These are phyloP conservation scores for Spodoptera frugiperda DNA, from an alignment of 1,140 invertebrate genomes.

Conservation along the genomic window DNA sequence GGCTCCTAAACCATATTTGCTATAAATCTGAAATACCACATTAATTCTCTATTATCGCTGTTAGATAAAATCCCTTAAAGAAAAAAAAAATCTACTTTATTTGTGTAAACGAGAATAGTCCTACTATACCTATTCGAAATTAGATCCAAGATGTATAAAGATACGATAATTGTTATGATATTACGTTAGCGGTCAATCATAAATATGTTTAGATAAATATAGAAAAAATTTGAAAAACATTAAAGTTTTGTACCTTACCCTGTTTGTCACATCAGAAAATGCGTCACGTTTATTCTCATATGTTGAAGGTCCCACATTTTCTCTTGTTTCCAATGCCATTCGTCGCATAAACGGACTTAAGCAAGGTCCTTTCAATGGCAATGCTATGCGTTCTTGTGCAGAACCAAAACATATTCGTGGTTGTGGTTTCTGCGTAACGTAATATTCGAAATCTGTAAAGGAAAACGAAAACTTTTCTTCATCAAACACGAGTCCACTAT, in stretches of 20 bases:
- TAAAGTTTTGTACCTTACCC: conserved; percentile 63
- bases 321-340: conserved; percentile 60
- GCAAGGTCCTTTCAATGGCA: conserved; percentile 71
- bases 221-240: neutral
- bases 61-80: too few relatives aligned
- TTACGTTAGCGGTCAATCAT: too few relatives aligned
- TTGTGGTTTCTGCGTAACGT: conserved; percentile 71
- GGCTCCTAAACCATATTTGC: conserved; percentile 68
- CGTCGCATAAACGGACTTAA: conserved; percentile 81
- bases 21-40: conserved; percentile 66
- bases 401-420: conserved; percentile 81
- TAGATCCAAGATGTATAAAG: too few relatives aligned
- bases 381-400: conserved; percentile 67
- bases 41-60: too few relatives aligned
- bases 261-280: conserved; percentile 72
- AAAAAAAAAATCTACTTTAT: neutral
- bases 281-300: conserved; percentile 70
- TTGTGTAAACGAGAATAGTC: too few relatives aligned
- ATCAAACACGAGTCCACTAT: neutral
- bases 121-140: too few relatives aligned
- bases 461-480: conserved; percentile 4
- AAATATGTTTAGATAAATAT: too few relatives aligned
- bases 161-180: too few relatives aligned
- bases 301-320: conserved; percentile 68
- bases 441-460: conserved; percentile 79